phyloP scores from a whole-genome alignment of 2,888 invertebrate species.

The Drosophila mercatorum region DNA sequence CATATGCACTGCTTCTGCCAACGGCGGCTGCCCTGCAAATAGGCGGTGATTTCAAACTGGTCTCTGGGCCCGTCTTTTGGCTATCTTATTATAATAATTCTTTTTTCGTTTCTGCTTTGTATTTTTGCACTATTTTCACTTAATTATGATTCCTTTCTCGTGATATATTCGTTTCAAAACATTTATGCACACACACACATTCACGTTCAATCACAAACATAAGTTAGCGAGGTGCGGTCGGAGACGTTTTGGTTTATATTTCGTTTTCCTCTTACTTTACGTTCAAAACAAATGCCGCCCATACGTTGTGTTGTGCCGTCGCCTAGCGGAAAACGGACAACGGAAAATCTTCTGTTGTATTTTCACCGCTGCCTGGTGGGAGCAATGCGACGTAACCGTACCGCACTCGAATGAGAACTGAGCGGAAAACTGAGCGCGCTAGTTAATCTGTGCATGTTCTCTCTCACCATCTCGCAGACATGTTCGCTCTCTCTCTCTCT shows the following conservation, averaged over 20 bases:
- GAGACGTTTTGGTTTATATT: conserved; percentile 61
- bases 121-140: conserved; percentile 70
- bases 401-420: conserved; percentile 68
- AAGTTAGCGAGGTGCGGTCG: conserved; percentile 69
- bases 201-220: conserved; percentile 44
- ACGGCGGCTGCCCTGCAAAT: conserved; percentile 68
- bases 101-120: conserved; percentile 23
- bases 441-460: conserved; percentile 56
- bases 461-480: conserved; percentile 28
- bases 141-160: conserved; percentile 52
- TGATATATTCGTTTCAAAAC: conserved; percentile 36
- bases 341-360: conserved; percentile 62
- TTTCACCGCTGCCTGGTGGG: conserved; percentile 55
- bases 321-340: conserved; percentile 60
- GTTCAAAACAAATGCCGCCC: conserved; percentile 77
- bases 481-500: conserved; percentile 2
- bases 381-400: conserved; percentile 70
- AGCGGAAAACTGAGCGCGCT: conserved; percentile 51
- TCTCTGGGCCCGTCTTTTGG: conserved; percentile 69
- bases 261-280: conserved; percentile 65
- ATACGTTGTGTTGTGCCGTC: conserved; percentile 51
- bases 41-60: conserved; percentile 76
- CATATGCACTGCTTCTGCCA: conserved; percentile 55
- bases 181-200: conserved; percentile 39
- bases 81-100: conserved; percentile 70